Base-by-base conservation (phyloP, 2,113 vertebrate species). In the Kryptolebias marmoratus region DNA sequence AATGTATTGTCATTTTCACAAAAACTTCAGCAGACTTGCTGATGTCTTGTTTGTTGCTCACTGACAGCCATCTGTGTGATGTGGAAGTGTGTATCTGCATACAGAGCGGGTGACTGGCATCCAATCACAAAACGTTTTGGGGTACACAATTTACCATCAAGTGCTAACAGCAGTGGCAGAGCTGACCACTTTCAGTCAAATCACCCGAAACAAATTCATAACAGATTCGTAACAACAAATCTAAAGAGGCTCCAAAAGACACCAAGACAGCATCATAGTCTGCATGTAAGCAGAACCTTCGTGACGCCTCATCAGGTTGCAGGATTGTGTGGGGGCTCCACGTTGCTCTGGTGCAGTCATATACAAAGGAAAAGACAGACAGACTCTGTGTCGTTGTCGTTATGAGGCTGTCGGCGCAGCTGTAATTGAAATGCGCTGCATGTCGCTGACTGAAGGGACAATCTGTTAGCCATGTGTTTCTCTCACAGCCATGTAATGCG, bases 381-480 rank as follows among this genome's bases (percentile, higher is more conserved):
- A 44, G 85, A 69, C 77, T 90, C 86, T 83, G 74, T 87, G 80
- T 80, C 69, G 64, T 55, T 59, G 81, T 75, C 39, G 66, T 81
- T 72, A 78, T 57, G 84, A 89, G 87, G 76, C 74, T 87, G 82
- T 64, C 65, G 74, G 84, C 85, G 66, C 78, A 55, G 83, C 80
- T 65, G 85, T 93, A 91, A 92, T 95, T 95, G 95, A 93, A 92
- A 96, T 96, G 93, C 95, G 60, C 85, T 54, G 85, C 75, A 54
- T 90, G 89, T 77, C 16, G 87, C 91, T 64, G 90, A 85, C 95
- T 91, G 86, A 52, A 0, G 90, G 93, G 90, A 95, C 94, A 94
- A 95, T 96, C 95, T 95, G 94, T 96, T 95, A 95, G 91, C 90
- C 81, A 80, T 88, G 68, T 82, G 92, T 94, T 92, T 92, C 68